Evolutionary conservation across 2,113 vertebrate species (phyloP).

Genomic region (Lepisosteus oculatus): DNA sequence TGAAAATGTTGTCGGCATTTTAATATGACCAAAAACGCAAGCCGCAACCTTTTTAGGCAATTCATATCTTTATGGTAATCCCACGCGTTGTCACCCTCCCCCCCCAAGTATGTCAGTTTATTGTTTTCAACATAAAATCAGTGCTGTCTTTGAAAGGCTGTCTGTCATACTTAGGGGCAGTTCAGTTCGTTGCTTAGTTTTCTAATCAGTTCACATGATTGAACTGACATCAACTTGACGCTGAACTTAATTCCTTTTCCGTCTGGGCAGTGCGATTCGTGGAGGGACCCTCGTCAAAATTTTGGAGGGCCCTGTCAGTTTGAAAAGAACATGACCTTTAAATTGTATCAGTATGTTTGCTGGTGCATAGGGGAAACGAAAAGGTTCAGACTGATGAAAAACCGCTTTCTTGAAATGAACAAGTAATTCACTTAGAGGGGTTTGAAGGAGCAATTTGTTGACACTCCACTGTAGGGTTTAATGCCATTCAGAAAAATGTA

Average conservation of each 20-base stretch:
- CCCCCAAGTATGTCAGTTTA: conserved; percentile 40
- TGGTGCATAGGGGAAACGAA: conserved; percentile 90
- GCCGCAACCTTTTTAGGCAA: conserved; percentile 44
- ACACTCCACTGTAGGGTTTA: conserved; percentile 42
- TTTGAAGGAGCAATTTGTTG: conserved; percentile 46
- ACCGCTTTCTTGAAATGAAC: conserved; percentile 60
- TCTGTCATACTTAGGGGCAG: conserved; percentile 57
- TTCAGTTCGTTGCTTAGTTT: conserved; percentile 61
- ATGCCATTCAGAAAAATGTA: conserved; percentile 27
- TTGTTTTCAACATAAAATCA: conserved; percentile 59
- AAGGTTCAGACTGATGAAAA: conserved; percentile 87
- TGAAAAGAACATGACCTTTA: conserved; percentile 99
- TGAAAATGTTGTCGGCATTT: conserved; percentile 10
- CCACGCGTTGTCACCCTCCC: conserved; percentile 26
- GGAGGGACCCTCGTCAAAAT: conserved; percentile 92
- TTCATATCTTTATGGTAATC: conserved; percentile 59
- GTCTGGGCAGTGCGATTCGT: conserved; percentile 74
- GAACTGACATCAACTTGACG: conserved; percentile 71
- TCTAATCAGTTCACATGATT: conserved; percentile 85
- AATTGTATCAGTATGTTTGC: conserved; percentile 99
- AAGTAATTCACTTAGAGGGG: conserved; percentile 70
- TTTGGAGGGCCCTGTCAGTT: conserved; percentile 97
- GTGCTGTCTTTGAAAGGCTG: conserved; percentile 61
- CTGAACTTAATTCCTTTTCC: conserved; percentile 82
- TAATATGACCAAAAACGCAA: conserved; percentile 3